Base-by-base conservation (phyloP, 2,113 vertebrate species). In the Zosterops borbonicus region DNA sequence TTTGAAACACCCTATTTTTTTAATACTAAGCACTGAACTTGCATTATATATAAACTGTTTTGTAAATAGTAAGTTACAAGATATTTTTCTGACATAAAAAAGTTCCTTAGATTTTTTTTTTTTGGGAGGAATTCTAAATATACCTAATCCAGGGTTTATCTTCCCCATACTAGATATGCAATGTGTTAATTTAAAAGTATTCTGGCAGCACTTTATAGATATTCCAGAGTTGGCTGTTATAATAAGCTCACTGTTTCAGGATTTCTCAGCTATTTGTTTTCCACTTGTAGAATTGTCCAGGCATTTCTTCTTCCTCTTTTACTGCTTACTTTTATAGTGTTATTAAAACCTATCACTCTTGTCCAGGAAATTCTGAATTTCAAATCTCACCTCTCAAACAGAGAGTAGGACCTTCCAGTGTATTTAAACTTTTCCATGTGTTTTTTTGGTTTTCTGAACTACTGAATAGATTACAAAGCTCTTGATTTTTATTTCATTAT, bases 341-440 rank as follows among this genome's bases (percentile, higher is more conserved):
- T 85, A 58, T 42, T 95, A 91, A 89, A 87, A 53, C 58, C 31
- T 37, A 69, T 79, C n/a, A 65, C 28, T 94, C 65, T 76, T 70
- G 44, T 92, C 81, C 89, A 92, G 81, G 91, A 89, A 96, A 95
- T 89, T 90, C 78, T 79, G 77, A 85, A 85, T 95, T 94, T 94
- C 71, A 93, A 46, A 50, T 85, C 79, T 95, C 70, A 79, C 46
- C 21, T 85, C 62, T 95, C 60, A 85, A 89, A 79, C 6, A 46
- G 37, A 49, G 47, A 82, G 28, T 15, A 80, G 37, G 25, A 69
- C 7, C 63, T 89, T 79, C 53, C 58, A 83, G 21, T 53, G 21
- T 71, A 74, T 85, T 90, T 75, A 62, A 82, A 62, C 37, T 65
- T 91, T 76, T 62, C 58, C 70, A 47, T 80, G 63, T 87, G 35